phyloP scores from a whole-genome alignment of 2,797 vertebrate genomes.

The Darevskia nairensis region DNA sequence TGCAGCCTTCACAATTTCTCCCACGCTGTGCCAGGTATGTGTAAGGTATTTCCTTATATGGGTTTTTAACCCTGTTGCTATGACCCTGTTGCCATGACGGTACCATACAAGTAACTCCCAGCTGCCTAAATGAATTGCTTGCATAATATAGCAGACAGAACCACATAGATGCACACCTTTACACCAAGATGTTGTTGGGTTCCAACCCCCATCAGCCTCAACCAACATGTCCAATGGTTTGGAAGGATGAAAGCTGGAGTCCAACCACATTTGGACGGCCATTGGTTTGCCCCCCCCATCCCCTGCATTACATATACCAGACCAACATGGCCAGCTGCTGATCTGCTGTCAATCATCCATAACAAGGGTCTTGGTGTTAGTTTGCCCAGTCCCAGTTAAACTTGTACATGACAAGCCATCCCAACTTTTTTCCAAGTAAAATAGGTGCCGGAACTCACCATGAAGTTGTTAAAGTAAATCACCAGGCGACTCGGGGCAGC shows the following conservation, averaged over 20 bases:
- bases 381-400: neutral
- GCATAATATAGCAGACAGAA: neutral
- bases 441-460: too few relatives aligned
- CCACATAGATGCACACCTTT: neutral
- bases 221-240: neutral
- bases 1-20: neutral
- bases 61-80: slow-evolving; percentile 7
- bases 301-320: neutral
- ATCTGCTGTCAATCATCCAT: neutral
- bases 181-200: neutral
- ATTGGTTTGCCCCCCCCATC: neutral
- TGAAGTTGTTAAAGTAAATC: too few relatives aligned
- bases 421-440: neutral
- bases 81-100: neutral
- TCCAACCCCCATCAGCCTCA: neutral
- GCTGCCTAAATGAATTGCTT: neutral
- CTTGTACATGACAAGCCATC: neutral
- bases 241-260: neutral
- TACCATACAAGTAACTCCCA: neutral
- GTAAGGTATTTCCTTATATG: neutral
- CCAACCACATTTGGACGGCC: neutral
- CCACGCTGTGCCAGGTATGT: neutral
- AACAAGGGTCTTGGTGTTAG: neutral
- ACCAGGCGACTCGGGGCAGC: too few relatives aligned
- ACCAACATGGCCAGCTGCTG: neutral